Conservation (phyloP, 2,113 vertebrate genomes). For the Heterochromis multidens region DNA sequence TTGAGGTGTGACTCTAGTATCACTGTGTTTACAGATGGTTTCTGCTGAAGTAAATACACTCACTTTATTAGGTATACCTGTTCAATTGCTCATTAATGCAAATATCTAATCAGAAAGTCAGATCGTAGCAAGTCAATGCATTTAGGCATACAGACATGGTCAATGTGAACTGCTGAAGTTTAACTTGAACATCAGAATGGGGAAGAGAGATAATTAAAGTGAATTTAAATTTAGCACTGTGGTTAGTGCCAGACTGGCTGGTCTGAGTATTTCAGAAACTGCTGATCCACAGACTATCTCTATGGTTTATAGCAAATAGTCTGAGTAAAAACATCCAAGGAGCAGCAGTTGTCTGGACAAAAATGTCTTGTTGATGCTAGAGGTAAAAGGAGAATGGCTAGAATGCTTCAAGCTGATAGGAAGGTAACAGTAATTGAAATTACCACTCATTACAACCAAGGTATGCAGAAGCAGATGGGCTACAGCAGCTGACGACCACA, state of each 20-base stretch:
- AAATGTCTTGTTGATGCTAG: not conserved
- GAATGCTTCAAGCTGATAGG: not conserved
- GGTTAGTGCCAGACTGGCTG: not conserved
- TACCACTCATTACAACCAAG: not conserved
- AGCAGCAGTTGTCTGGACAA: not conserved
- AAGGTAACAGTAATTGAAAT: not conserved
- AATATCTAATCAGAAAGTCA: not conserved
- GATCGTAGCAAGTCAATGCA: not conserved
- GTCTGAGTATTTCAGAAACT: not conserved
- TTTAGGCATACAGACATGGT: not conserved
- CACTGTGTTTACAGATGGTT: not conserved
- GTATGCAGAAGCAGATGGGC: not conserved
- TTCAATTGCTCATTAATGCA: no score
- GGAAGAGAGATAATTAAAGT: not conserved
- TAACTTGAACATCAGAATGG: not conserved
- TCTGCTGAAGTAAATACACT: not conserved
- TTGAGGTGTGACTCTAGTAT: not conserved
- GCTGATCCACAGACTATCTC: not conserved
- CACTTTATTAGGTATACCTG: not conserved
- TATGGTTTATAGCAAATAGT: not conserved
- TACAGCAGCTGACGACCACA: not conserved
- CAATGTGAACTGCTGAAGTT: not conserved
- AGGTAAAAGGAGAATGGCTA: not conserved
- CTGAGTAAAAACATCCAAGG: not conserved
- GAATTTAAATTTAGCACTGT: not conserved